A percentile compares a stretch with the other conserved stretches of the same genome.
Conservation (phyloP, 2,888 invertebrate species). For the Loripinus fragilis region DNA sequence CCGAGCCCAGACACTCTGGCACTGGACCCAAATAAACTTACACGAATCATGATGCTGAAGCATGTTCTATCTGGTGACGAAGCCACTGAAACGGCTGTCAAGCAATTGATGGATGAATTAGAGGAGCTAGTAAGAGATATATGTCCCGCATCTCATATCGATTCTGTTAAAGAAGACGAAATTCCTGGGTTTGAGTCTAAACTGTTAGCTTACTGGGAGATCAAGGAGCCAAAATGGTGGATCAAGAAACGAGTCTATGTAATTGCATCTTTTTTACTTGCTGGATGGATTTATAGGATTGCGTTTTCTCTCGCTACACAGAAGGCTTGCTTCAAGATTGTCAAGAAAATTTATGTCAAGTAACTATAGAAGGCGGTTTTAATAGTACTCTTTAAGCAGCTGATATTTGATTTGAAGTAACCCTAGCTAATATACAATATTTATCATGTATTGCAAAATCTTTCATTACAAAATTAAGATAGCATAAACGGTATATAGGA, state of each 20-base stretch:
- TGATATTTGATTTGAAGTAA: no score
- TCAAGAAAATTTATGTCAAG: neutral
- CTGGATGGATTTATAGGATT: neutral
- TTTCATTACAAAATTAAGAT: no score
- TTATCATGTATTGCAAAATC: no score
- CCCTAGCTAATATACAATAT: no score
- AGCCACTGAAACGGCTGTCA: neutral
- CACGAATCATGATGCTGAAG: neutral
- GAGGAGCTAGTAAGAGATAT: neutral
- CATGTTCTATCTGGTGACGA: neutral
- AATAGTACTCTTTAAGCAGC: no score
- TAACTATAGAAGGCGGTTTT: no score
- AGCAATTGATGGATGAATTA: neutral
- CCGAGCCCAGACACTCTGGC: conserved; percentile 5
- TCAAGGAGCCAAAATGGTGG: neutral
- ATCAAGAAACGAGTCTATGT: neutral
- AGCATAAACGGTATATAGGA: no score
- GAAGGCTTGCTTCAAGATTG: neutral
- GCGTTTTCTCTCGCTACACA: neutral
- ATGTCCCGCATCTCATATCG: neutral
- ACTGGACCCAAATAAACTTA: neutral
- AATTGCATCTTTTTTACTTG: neutral
- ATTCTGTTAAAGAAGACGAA: neutral
- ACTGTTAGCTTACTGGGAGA: neutral
- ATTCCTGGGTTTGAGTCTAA: neutral